A percentile compares a stretch with the other conserved stretches of the same genome.
phyloP scores from a whole-genome alignment of 2,888 invertebrate genomes.

The Tachina lurida region DNA sequence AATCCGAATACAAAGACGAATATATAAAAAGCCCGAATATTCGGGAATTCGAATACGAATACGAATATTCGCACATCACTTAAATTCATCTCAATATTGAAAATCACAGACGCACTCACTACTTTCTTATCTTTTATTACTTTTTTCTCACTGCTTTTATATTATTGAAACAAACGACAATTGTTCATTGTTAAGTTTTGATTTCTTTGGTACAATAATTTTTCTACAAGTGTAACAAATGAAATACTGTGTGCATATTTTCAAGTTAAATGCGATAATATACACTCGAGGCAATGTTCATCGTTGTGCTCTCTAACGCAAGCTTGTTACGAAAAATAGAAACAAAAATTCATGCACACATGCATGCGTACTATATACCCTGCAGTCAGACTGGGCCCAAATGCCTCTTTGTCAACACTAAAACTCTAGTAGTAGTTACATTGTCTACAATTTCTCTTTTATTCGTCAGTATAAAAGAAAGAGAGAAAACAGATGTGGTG shows the following conservation, averaged over 20 bases:
- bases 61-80: no score
- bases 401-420: no score
- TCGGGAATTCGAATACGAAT: no score
- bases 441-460: no score
- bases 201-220: conserved; percentile 24
- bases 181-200: conserved; percentile 1
- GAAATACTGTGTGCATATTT: conserved; percentile 34
- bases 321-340: conserved; percentile 48
- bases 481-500: no score
- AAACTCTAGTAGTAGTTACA: no score
- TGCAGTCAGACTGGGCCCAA: no score
- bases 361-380: neutral
- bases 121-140: conserved; percentile 49
- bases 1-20: no score
- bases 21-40: no score
- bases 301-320: conserved; percentile 49
- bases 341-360: conserved; percentile 19
- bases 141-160: conserved; percentile 12
- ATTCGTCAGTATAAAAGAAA: no score
- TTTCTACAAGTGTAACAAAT: conserved; percentile 66
- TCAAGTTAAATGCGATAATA: conserved; percentile 65
- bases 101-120: conserved; percentile 38
- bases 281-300: conserved; percentile 53
- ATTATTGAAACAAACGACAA: conserved; percentile 40
- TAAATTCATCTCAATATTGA: conserved; percentile 40